phyloP scores from a whole-genome alignment of 2,888 invertebrate genomes.

The Synanthedon myopaeformis region DNA sequence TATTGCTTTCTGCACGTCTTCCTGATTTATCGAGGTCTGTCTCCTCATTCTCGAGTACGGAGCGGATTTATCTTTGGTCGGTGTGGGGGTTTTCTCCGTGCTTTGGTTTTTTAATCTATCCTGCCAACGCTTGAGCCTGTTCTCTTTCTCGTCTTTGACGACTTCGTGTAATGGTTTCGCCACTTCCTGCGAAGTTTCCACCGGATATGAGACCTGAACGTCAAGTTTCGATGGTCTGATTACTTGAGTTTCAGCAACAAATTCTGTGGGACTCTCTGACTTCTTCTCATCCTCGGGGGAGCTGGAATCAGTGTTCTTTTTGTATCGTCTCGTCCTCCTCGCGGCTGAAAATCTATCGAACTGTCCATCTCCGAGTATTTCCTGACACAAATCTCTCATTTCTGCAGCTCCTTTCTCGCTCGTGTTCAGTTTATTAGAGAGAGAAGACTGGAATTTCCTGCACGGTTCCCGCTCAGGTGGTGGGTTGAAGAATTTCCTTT shows the following conservation, averaged over 20 bases:
- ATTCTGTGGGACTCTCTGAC: constrained; percentile 46
- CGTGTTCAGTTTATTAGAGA: constrained; percentile 20
- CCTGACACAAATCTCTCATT: constrained; percentile 60
- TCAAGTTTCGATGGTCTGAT: constrained; percentile 63
- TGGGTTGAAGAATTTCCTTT: constrained; percentile 76
- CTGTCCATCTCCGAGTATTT: constrained; percentile 78
- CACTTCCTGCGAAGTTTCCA: constrained; percentile 41
- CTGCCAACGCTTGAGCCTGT: constrained; percentile 77
- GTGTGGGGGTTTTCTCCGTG: constrained; percentile 41
- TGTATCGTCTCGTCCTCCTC: constrained; percentile 84
- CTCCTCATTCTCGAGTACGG: constrained; percentile 69
- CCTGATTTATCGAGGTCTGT: constrained; percentile 77
- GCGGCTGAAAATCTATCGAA: constrained; percentile 88
- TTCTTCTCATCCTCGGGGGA: constrained; percentile 70
- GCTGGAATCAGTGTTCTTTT: constrained; percentile 72
- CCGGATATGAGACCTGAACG: constrained; percentile 63
- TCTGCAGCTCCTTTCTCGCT: constrained; percentile 43
- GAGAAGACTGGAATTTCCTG: constrained; percentile 57
- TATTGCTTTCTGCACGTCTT: constrained; percentile 78
- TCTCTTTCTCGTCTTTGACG: constrained; percentile 68
- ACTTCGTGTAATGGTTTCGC: constrained; percentile 42
- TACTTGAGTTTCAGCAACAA: constrained; percentile 67
- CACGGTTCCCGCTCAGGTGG: constrained; percentile 74
- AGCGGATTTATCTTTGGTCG: constrained; percentile 54
- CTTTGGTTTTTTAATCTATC: constrained; percentile 74